Base-by-base conservation (phyloP, 2,888 invertebrate genomes). In the Acronicta aceris region DNA sequence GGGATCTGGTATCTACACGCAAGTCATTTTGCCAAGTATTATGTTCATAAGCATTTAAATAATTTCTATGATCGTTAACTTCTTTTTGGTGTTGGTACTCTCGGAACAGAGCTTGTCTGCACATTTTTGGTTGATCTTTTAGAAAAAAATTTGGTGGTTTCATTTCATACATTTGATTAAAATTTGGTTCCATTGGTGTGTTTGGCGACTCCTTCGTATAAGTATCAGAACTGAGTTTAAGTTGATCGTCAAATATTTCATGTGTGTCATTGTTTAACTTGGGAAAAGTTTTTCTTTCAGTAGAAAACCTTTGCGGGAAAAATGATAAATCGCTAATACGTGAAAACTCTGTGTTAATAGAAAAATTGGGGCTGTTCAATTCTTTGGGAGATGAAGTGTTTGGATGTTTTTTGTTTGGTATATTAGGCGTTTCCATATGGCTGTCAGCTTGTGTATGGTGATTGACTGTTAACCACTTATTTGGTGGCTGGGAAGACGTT, bases 181-280 rank as follows among this genome's bases (percentile, higher is more conserved):
- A 64, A 59, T 83, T 74, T 15, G 65, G 74, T 12, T 93, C 90
- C 15, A 84, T 64, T n/a, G 86, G 84, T n/a, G 85, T 86, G 48
- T 86, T 85, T 0, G 94, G 94, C 0, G 95, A 95, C 41, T 95
- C 95, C 81, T 95, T 95, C 7, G 94, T 94, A 65, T 90, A 95
- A 0, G 95, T 95, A 71, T 95, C 95, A 1, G 93, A 92, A 78
- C 91, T 92, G 10, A 92, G 71, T 83, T 91, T 94, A 3, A 84
- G 78, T 43, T 72, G 57, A 21, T 91, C 89, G 47, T 92, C 90
- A 46, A 87, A 78, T 17, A 91, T 65, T 53, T 92, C 91, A 49
- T 92, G 88, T 7, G 88, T 88, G 47, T 93, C 92, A 58, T 89
- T 88, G 71, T 86, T 86, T 1, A 85, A 49, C 83, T 86, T 91